These are phyloP conservation scores for Phylloscopus collybita DNA, from an alignment of 2,797 vertebrate species.

Conservation along the genomic window DNA sequence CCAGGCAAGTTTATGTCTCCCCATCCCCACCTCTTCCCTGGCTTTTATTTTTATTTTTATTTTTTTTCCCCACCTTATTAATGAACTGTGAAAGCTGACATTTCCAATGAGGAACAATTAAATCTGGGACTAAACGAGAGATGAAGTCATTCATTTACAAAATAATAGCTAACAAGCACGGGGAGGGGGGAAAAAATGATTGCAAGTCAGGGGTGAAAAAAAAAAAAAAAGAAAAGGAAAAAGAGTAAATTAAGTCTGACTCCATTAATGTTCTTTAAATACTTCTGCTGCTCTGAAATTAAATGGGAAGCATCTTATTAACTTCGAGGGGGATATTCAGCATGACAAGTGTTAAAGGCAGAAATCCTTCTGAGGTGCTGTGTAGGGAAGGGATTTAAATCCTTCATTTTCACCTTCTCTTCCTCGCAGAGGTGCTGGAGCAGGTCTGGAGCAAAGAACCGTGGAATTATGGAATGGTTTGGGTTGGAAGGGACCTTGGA, in stretches of 20 bases:
- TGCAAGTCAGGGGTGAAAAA: not conserved
- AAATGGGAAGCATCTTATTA: conserved; percentile 54
- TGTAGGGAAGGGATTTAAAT: not conserved
- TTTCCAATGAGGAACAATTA: conserved; percentile 75
- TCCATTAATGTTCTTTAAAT: conserved; percentile 61
- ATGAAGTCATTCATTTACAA: conserved; percentile 73
- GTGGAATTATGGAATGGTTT: not conserved
- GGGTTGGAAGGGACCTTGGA: not conserved
- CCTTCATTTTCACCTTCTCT: not conserved
- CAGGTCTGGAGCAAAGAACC: not conserved
- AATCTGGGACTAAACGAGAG: conserved; percentile 65
- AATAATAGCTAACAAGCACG: conserved; percentile 67
- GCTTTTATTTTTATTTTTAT: not conserved
- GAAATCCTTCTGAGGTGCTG: not conserved
- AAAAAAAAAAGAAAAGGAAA: not conserved
- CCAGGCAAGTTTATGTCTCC: not conserved
- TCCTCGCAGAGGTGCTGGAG: not conserved
- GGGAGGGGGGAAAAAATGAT: conserved; percentile 55
- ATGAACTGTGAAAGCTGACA: conserved; percentile 74
- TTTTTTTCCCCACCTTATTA: conserved; percentile 48
- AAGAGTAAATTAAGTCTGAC: conserved; percentile 67
- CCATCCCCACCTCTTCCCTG: not conserved
- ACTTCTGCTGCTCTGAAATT: conserved; percentile 45
- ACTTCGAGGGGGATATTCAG: not conserved
- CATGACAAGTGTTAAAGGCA: not conserved